Evolutionary conservation across 2,797 vertebrate species (phyloP).

Genomic region (Peromyscus aztecus): DNA sequence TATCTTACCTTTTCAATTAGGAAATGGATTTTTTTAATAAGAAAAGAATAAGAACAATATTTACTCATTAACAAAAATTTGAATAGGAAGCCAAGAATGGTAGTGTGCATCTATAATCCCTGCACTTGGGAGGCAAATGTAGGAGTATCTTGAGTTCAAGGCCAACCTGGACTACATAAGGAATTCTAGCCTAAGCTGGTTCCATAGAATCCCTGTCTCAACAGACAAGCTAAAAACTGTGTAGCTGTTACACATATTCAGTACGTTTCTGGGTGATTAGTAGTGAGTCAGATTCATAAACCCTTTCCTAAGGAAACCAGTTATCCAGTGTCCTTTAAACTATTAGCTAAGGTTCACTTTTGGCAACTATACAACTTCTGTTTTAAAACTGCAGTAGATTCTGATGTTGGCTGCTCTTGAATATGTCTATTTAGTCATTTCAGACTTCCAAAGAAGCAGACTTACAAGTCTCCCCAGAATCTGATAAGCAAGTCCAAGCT

Average conservation of each 20-base stretch:
- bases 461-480: background rate
- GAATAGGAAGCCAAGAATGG: background rate
- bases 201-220: background rate
- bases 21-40: background rate
- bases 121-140: background rate
- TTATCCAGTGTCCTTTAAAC: background rate
- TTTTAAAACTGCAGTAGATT: constrained; percentile 43
- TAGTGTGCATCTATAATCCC: background rate
- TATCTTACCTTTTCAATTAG: constrained; percentile 16
- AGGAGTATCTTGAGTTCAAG: background rate
- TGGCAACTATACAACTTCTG: background rate
- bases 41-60: background rate
- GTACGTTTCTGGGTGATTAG: constrained; percentile 25
- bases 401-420: background rate
- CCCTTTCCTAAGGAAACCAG: constrained; percentile 31
- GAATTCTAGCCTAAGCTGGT: background rate
- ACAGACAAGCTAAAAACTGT: background rate
- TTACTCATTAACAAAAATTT: constrained; percentile 56
- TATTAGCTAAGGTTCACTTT: constrained; percentile 9
- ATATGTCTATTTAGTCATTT: background rate
- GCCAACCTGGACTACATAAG: background rate
- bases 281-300: constrained; percentile 36
- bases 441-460: background rate
- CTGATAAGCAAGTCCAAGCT: background rate
- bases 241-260: background rate